Base-by-base conservation (phyloP, 1,140 invertebrate species). In the Leucophenga varia region DNA sequence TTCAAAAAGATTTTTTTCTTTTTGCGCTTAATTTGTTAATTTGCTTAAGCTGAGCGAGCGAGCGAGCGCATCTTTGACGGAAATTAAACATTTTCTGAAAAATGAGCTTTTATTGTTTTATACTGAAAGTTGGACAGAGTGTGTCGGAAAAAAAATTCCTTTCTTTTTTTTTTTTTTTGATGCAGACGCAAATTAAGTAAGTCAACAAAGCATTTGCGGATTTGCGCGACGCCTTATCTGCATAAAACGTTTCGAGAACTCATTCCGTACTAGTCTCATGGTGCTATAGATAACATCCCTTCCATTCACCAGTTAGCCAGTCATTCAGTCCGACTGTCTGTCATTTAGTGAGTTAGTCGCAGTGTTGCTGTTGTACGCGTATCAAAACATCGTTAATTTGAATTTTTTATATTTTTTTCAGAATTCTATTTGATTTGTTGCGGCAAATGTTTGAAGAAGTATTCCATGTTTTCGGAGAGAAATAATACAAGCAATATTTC, bases 201-300 rank as follows among this genome's bases (percentile, higher is more conserved):
- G 63, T 67, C 63, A 67, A 67, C 64, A 67, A 60, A 69, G 64
- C 64, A 67, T 67, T 67, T 67, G 63, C 63, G 63, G 63, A 67
- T 67, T 67, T 57, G 55, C 47, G 41, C 54, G 59, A 32, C 17
- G 55, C 61, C 61, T 64, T 64, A 64, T 64, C 61, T 64, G 61
- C 61, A 60, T 64, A 61, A 64, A 61, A 47, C 43, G 39, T 35
- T n/a, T n/a, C n/a, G n/a, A n/a, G n/a, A n/a, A n/a, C 36, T 34
- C 39, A 49, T 25, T n/a, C n/a, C n/a, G n/a, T n/a, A n/a, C n/a
- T n/a, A n/a, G n/a, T n/a, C n/a, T n/a, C n/a, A n/a, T n/a, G n/a
- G n/a, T n/a, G n/a, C n/a, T n/a, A n/a, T n/a, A n/a, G n/a, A n/a
- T n/a, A n/a, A n/a, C n/a, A n/a, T n/a, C n/a, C n/a, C n/a, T n/a